A percentile compares a stretch with the other conserved stretches of the same genome.
These are phyloP conservation scores for Synanthedon myopaeformis DNA, from an alignment of 2,888 invertebrate genomes.

Conservation along the genomic window DNA sequence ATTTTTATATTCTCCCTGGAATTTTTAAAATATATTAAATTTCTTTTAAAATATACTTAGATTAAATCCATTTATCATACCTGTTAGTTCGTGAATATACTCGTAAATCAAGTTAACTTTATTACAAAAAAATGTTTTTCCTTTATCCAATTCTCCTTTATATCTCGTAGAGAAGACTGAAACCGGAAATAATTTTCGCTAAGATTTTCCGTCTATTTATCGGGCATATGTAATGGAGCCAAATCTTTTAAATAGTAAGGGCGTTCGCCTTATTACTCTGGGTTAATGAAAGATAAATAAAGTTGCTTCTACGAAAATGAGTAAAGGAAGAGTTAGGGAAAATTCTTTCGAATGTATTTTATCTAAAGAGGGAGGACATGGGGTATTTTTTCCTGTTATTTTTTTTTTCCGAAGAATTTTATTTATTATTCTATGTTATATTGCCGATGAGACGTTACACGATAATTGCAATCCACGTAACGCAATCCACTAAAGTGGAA, in stretches of 20 bases:
- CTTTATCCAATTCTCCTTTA: too few species aligned
- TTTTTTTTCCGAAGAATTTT: neutral
- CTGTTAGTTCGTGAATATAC: too few species aligned
- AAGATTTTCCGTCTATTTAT: slow-evolving; percentile 57
- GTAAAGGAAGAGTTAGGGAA: neutral
- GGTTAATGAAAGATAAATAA: slow-evolving; percentile 25
- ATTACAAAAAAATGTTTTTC: too few species aligned
- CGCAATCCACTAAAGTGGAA: slow-evolving; percentile 52
- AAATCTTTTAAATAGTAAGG: slow-evolving; percentile 23
- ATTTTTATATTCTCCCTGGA: too few species aligned
- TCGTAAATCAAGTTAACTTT: too few species aligned
- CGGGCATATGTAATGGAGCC: slow-evolving; percentile 32
- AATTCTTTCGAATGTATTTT: neutral
- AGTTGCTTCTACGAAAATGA: neutral
- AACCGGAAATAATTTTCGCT: slow-evolving; percentile 42
- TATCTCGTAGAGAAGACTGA: neutral
- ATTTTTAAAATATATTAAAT: too few species aligned
- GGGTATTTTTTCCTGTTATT: too few species aligned
- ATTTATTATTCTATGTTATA: neutral
- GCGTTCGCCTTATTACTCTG: slow-evolving; percentile 21
- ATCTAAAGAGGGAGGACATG: neutral
- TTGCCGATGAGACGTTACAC: slow-evolving; percentile 23
- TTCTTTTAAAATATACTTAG: too few species aligned
- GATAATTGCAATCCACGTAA: slow-evolving; percentile 46
- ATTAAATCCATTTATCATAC: too few species aligned